A percentile compares a stretch with the other conserved stretches of the same genome.
phyloP scores from a whole-genome alignment of 2,888 invertebrate genomes.

The Phengaris arion region DNA sequence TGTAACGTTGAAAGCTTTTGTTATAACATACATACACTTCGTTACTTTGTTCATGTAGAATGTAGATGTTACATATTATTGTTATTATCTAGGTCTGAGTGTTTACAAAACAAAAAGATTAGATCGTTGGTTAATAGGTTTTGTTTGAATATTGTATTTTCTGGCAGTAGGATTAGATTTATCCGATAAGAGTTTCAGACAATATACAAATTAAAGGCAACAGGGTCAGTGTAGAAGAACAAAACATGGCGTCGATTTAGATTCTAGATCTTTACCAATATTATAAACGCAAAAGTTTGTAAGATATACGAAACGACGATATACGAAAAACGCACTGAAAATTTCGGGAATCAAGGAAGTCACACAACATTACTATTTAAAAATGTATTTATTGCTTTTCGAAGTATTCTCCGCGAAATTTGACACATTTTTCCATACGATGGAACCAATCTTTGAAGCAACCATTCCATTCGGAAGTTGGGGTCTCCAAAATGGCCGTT shows the following conservation, averaged over 20 bases:
- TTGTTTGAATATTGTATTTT: not conserved
- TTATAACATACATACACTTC: not conserved
- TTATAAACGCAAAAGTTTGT: too few species aligned
- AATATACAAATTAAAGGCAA: not conserved
- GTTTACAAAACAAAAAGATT: not conserved
- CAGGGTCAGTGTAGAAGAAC: not conserved
- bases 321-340: too few species aligned
- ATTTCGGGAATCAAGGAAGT: too few species aligned
- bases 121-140: not conserved
- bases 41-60: not conserved
- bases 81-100: not conserved
- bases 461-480: too few species aligned
- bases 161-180: not conserved
- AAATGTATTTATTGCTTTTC: too few species aligned
- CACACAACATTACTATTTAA: too few species aligned
- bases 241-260: constrained; percentile 3
- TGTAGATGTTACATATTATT: not conserved
- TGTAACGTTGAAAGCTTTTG: constrained; percentile 4
- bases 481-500: too few species aligned
- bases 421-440: too few species aligned
- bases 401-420: too few species aligned
- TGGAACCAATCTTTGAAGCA: too few species aligned
- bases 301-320: too few species aligned
- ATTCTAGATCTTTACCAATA: not conserved
- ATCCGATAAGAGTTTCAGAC: not conserved